phyloP scores from a whole-genome alignment of 2,113 vertebrate species.

The Serinus canaria region DNA sequence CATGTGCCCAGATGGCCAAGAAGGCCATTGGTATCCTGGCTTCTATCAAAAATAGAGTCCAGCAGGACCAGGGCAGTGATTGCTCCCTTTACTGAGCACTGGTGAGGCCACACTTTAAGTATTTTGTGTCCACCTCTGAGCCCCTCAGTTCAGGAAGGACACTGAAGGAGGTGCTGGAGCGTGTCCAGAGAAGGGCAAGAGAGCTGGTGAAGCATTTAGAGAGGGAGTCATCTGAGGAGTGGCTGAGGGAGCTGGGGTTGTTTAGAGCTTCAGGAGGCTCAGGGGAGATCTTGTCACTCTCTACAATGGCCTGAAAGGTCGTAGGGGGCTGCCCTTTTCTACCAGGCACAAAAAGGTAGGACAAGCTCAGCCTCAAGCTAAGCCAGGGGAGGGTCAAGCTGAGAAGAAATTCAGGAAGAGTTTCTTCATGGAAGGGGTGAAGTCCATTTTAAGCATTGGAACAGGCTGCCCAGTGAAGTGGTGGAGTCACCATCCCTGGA shows the following conservation, averaged over 20 bases:
- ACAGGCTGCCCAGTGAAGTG: not conserved
- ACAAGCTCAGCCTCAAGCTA: not conserved
- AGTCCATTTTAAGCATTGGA: not conserved
- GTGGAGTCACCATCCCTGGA: rapidly evolving
- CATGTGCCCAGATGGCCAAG: not conserved
- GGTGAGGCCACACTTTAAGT: not conserved
- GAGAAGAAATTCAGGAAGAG: not conserved
- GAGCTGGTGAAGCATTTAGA: not conserved
- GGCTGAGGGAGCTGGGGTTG: not conserved
- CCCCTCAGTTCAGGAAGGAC: not conserved
- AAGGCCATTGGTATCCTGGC: not conserved
- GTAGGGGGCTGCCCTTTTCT: not conserved
- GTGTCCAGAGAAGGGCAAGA: not conserved
- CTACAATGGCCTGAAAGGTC: not conserved
- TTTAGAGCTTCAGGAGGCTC: not conserved
- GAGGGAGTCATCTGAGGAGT: not conserved
- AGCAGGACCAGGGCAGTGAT: not conserved
- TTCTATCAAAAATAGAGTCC: not conserved
- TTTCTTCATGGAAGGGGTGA: not conserved
- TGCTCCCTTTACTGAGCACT: not conserved
- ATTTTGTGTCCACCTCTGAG: not conserved
- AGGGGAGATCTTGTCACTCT: not conserved
- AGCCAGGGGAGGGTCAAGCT: not conserved
- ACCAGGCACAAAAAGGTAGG: not conserved
- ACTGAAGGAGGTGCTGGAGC: not conserved